Conservation (phyloP, 1,140 invertebrate genomes). For the Oedothorax gibbosus region DNA sequence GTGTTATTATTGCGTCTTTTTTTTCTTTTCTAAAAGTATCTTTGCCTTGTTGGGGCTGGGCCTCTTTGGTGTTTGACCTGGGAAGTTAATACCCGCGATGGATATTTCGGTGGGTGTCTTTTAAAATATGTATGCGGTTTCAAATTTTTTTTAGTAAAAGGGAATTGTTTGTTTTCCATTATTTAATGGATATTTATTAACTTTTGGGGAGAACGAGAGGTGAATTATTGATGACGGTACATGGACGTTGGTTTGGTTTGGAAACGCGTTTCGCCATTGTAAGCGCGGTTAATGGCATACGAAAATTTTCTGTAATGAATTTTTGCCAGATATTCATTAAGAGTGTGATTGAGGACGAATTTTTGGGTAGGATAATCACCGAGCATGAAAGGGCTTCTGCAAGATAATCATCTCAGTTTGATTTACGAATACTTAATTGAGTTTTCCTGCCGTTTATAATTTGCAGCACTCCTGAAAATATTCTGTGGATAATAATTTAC, state of each 20-base stretch:
- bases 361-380: constrained; percentile 11
- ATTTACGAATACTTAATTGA: constrained; percentile 42
- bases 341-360: constrained; percentile 42
- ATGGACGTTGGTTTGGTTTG: constrained; percentile 11
- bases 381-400: neutral
- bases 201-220: constrained; percentile 29
- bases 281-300: constrained; percentile 22
- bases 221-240: constrained; percentile 41
- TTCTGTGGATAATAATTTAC: constrained; percentile 15
- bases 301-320: constrained; percentile 42
- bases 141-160: constrained; percentile 13
- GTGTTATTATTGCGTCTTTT: constrained; percentile 23
- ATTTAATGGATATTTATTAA: constrained; percentile 54
- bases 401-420: constrained; percentile 9
- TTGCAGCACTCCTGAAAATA: neutral
- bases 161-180: constrained; percentile 53
- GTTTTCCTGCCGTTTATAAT: constrained; percentile 33
- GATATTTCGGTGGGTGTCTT: neutral
- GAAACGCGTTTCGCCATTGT: neutral
- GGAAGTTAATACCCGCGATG: constrained; percentile 31
- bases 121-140: neutral
- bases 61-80: constrained; percentile 4
- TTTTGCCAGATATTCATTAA: constrained; percentile 51
- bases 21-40: neutral
- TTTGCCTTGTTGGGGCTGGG: neutral